Evolutionary conservation across 2,113 vertebrate species (phyloP), one percentile per base, ranked within the genome.

Genomic region (Anolis sagrei): DNA sequence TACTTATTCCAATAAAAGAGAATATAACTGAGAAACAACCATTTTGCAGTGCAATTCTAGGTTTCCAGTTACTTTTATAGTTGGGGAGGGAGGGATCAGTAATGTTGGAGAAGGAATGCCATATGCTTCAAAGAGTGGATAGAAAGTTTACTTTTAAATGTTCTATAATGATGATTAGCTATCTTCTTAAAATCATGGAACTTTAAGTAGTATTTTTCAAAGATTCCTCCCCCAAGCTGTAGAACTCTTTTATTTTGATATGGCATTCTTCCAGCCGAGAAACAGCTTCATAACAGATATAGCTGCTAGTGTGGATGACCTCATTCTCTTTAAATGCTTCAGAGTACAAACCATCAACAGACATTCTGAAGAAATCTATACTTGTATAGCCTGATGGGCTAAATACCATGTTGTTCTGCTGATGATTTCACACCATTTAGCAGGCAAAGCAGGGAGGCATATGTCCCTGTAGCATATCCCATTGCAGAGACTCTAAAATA

Each of bases 191-290:
- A 58, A 58, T 58, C 54, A 58, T 58, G 54, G 54, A 58, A 58
- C 54, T 58, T 11, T 58, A 16, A 58, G 18, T 58, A 58, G 25
- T 66, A 27, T 4, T 4, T 66, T 66, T 66, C 62, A 66, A 27
- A 66, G 62, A 7, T 25, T 25, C 62, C 18, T 58, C 39, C 18
- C 25, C 18, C 23, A 68, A 76, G 32, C 16, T 49, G 5, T 69
- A 10, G 61, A 27, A 2, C 85, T 79, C 76, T 34, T 4, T 69
- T n/a, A 61, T 88, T 73, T 82, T 73, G 1, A 29, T 4, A 86
- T 23, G 81, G 84, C 81, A 85, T 74, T 72, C 4, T 74, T 51
- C 21, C 48, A 72, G 6, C 25, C 10, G 16, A 74, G 82, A 86
- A 58, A 76, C 39, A 29, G 5, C 19, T 34, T 29, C 64, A 19